Percentiles rank a stretch among this genome's conserved stretches.
These are phyloP conservation scores for Brenthis hecate DNA, from an alignment of 2,888 invertebrate genomes.

Conservation along the genomic window DNA sequence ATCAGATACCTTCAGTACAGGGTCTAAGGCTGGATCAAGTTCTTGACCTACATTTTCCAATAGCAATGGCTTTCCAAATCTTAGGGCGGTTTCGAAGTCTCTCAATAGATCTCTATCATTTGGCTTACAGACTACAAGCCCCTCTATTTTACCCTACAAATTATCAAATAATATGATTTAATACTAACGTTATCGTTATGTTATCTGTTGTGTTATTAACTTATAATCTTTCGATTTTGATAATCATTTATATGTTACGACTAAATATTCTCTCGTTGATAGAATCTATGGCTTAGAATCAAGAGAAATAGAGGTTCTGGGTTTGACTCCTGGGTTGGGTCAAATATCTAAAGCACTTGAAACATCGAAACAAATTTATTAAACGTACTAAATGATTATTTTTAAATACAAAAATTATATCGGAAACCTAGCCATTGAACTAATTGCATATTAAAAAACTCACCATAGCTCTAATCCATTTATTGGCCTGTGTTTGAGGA, in stretches of 20 bases:
- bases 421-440: background rate
- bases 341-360: too few relatives aligned
- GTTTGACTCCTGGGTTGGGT: too few relatives aligned
- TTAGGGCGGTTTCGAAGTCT: slow-evolving; percentile 86
- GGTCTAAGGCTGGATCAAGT: slow-evolving; percentile 92
- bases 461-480: slow-evolving; percentile 95
- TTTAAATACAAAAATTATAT: too few relatives aligned
- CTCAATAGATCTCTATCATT: slow-evolving; percentile 87
- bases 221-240: too few relatives aligned
- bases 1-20: slow-evolving; percentile 84
- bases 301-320: too few relatives aligned
- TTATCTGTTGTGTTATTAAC: too few relatives aligned
- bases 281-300: too few relatives aligned
- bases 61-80: slow-evolving; percentile 88
- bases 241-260: too few relatives aligned
- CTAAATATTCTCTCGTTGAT: too few relatives aligned
- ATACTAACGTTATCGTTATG: background rate
- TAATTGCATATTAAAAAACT: background rate
- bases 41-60: slow-evolving; percentile 93
- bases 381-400: too few relatives aligned
- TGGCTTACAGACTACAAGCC: slow-evolving; percentile 86
- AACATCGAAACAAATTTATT: too few relatives aligned
- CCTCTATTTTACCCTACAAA: slow-evolving; percentile 86
- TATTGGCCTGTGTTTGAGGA: slow-evolving; percentile 95
- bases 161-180: slow-evolving; percentile 4